Conservation (phyloP, 1,140 invertebrate species). For the Aphidius ervi region DNA sequence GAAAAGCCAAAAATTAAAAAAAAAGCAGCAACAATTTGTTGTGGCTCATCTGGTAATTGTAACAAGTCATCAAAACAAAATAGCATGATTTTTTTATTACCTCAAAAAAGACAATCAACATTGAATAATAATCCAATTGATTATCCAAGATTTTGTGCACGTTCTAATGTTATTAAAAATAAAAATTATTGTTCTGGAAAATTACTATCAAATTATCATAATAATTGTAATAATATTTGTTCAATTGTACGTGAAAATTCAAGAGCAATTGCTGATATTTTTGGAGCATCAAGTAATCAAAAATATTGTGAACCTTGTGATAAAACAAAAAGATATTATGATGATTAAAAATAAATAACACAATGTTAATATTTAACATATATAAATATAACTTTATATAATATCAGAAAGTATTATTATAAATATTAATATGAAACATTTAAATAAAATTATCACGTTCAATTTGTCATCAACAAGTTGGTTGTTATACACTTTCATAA, state of each 20-base stretch:
- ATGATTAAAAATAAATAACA: not conserved
- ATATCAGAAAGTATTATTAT: constrained; percentile 28
- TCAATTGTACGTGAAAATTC: constrained; percentile 4
- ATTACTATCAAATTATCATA: not conserved
- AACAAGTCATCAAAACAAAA: constrained; percentile 22
- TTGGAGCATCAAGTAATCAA: not conserved
- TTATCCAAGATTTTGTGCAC: constrained; percentile 8
- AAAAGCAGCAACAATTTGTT: constrained; percentile 18
- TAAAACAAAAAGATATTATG: not conserved
- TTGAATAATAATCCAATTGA: constrained; percentile 15
- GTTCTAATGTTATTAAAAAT: not conserved
- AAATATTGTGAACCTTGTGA: constrained; percentile 12
- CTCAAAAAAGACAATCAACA: constrained; percentile 16
- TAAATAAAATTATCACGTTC: no score
- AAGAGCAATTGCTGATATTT: constrained; percentile 3
- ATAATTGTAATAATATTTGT: not conserved
- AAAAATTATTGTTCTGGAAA: constrained; percentile 1
- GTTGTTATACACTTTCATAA: no score
- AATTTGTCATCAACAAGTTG: no score
- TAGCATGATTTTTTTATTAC: constrained; percentile 31
- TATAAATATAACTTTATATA: constrained; percentile 46
- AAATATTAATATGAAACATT: constrained; percentile 31
- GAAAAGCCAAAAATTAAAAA: constrained; percentile 1
- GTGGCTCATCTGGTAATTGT: constrained; percentile 5
- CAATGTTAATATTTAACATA: constrained; percentile 27